Evolutionary conservation across 2,888 invertebrate species (phyloP), one percentile per base, ranked within the genome.

Genomic region (Boloria selene): DNA sequence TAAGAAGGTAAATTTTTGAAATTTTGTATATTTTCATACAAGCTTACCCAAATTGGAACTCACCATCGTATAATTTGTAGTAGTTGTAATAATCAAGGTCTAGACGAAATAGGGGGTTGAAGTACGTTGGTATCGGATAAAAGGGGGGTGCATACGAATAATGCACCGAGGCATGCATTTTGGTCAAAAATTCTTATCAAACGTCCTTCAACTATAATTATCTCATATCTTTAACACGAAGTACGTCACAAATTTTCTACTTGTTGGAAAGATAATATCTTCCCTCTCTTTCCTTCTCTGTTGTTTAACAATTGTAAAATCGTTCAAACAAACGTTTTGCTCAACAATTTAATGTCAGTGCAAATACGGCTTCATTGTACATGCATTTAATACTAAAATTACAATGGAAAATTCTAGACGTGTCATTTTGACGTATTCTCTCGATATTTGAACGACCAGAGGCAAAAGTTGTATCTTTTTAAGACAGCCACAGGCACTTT

Each of bases 381-480:
- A 45, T 68, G 42, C 64, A 77, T 66, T 77, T 80, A 79, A 79
- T 60, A 70, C 64, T 14, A 65, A 70, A 73, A 74, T 70, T 70
- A 59, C 47, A 56, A 49, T 45, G 45, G 56, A 56, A 56, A 45
- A 56, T 44, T 56, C 22, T 22, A 44, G 55, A n/a, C 22, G 67
- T 58, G 18, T 64, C 50, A 65, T 64, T 61, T 56, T 16, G 38
- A 45, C 31, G 64, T 59, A 51, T 50, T 61, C 59, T 70, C 63
- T 45, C 70, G 62, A 49, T 89, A 92, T 72, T 91, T 92, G 72
- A 91, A 91, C 31, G 89, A 87, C 80, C 85, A 86, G 42, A 92
- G 84, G 77, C 92, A 91, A 77, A 83, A 92, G 75, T 86, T 91
- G 78, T 92, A 92, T 75, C 87, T 74, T 79, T 91, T 90, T 42